These are phyloP conservation scores for Drosophila tsacasi DNA, from an alignment of 1,140 invertebrate species.

Conservation along the genomic window DNA sequence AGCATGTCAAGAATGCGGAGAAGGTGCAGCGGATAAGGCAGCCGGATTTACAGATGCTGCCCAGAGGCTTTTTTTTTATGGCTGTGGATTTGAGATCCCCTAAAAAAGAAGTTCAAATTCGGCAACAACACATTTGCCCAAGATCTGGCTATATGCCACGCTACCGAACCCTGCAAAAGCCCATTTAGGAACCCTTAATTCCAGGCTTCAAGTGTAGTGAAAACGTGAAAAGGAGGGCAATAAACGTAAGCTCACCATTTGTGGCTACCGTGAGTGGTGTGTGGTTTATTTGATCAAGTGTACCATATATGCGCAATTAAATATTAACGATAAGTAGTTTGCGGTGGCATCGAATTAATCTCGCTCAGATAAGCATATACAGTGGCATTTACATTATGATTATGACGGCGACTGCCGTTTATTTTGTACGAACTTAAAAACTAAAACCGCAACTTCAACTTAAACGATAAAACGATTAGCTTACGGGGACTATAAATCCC, in stretches of 20 bases:
- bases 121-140: constrained; percentile 13
- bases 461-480: constrained; percentile 16
- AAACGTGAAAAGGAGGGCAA: constrained; percentile 3
- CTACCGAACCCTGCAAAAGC: constrained; percentile 9
- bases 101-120: too few species aligned
- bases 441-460: constrained; percentile 26
- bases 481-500: neutral
- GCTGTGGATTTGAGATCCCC: too few species aligned
- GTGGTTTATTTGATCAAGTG: constrained; percentile 39
- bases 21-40: constrained; percentile 89
- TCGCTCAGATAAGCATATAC: constrained; percentile 22
- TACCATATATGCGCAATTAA: constrained; percentile 35
- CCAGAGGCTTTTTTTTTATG: too few species aligned
- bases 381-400: constrained; percentile 33
- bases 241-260: constrained; percentile 30
- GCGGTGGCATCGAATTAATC: constrained; percentile 18
- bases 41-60: constrained; percentile 86
- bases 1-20: constrained; percentile 93
- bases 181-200: too few species aligned
- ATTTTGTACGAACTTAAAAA: constrained; percentile 37
- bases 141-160: constrained; percentile 40
- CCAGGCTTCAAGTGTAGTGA: neutral
- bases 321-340: constrained; percentile 38
- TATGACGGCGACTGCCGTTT: constrained; percentile 15
- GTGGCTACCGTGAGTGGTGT: constrained; percentile 14